Conservation (phyloP, 2,888 invertebrate genomes). For the Cataglyphis livida region DNA sequence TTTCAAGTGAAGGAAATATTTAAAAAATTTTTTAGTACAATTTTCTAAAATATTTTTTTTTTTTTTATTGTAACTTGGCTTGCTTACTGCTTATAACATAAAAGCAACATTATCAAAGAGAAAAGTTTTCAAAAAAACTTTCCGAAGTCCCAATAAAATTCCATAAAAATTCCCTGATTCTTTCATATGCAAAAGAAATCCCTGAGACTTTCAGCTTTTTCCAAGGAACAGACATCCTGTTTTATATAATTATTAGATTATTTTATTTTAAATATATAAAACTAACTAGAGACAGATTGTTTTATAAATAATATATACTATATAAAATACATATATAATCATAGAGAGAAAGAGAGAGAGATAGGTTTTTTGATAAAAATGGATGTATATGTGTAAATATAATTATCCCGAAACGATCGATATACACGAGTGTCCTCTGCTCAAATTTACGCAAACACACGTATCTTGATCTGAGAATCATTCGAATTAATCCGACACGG, state of each 20-base stretch:
- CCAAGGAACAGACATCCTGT: no score
- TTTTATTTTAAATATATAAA: not conserved
- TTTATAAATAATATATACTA: not conserved
- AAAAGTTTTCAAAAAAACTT: no score
- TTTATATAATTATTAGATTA: not conserved
- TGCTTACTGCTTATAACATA: no score
- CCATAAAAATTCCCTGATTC: no score
- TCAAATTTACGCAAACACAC: not conserved
- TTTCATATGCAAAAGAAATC: no score
- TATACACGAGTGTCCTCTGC: not conserved
- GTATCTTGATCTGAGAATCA: conserved; percentile 5
- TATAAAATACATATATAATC: not conserved
- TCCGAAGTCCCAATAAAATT: no score
- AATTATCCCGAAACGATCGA: not conserved
- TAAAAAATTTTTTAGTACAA: no score
- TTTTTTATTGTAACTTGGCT: no score
- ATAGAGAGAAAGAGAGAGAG: not conserved
- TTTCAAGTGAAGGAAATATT: no score
- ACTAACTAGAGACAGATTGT: not conserved
- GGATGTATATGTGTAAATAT: not conserved
- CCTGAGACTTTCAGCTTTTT: no score
- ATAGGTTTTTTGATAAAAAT: not conserved
- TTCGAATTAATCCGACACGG: not conserved
- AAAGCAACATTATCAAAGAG: no score
- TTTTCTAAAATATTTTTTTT: no score